phyloP scores from a whole-genome alignment of 2,888 invertebrate species.

The Epicampocera succincta region DNA sequence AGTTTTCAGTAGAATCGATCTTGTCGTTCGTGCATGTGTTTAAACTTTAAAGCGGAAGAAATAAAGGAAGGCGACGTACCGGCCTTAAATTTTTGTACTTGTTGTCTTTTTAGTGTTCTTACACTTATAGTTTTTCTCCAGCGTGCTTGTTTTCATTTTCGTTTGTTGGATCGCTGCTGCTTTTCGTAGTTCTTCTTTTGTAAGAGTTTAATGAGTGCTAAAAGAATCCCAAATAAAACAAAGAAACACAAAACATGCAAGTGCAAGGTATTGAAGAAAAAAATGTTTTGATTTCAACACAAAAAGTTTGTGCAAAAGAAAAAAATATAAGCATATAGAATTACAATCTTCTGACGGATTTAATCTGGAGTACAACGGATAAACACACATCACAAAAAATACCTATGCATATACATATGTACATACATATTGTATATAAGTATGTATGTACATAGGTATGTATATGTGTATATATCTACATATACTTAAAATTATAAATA shows the following conservation, averaged over 20 bases:
- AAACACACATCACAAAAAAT: neutral
- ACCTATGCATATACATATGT: neutral
- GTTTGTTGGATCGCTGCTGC: neutral
- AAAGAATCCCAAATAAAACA: constrained; percentile 41
- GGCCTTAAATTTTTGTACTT: constrained; percentile 11
- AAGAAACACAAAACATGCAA: constrained; percentile 34
- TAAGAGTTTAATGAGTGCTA: constrained; percentile 41
- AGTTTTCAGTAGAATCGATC: constrained; percentile 80
- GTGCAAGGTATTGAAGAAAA: constrained; percentile 32
- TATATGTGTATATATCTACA: too few species aligned
- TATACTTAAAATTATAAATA: constrained; percentile 14
- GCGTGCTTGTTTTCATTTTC: constrained; percentile 6
- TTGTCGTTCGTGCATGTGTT: constrained; percentile 79
- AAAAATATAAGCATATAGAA: neutral
- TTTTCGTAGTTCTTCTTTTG: constrained; percentile 20
- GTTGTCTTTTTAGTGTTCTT: constrained; percentile 51
- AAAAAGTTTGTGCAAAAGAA: constrained; percentile 30
- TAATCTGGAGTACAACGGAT: too few species aligned
- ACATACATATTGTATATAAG: too few species aligned
- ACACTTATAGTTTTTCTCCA: constrained; percentile 46
- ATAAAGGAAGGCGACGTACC: constrained; percentile 38
- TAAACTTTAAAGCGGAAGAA: constrained; percentile 72
- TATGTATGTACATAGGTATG: too few species aligned
- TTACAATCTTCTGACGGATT: too few species aligned
- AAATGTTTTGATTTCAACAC: constrained; percentile 53